Conservation (phyloP, 2,888 invertebrate genomes). For the Eupithecia vulgata region DNA sequence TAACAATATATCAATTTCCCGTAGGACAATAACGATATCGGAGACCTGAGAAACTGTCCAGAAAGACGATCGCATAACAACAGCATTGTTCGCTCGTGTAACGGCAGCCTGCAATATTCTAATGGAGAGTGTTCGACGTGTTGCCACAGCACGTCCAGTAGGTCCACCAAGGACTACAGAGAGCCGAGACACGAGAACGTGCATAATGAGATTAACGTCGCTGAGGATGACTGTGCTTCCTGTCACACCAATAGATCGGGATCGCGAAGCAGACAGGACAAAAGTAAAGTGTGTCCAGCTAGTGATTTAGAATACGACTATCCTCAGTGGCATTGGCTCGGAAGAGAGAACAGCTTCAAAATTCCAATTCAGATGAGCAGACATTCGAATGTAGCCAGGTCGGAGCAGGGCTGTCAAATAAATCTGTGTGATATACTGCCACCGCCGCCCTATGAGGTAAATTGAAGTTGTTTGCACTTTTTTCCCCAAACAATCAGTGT, state of each 20-base stretch:
- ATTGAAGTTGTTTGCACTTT: constrained; percentile 69
- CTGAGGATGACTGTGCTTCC: constrained; percentile 77
- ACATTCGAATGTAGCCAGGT: constrained; percentile 78
- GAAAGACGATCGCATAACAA: constrained; percentile 81
- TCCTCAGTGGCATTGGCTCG: constrained; percentile 81
- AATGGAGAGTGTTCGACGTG: constrained; percentile 81
- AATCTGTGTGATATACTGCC: constrained; percentile 87
- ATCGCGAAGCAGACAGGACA: constrained; percentile 78
- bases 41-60: constrained; percentile 75
- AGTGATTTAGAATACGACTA: constrained; percentile 82
- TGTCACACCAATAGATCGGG: constrained; percentile 80
- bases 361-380: constrained; percentile 78
- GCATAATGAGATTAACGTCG: constrained; percentile 75
- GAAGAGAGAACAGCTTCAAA: constrained; percentile 82
- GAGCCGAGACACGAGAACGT: constrained; percentile 72
- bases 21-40: constrained; percentile 78
- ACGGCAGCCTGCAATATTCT: constrained; percentile 79
- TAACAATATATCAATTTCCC: constrained; percentile 63
- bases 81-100: constrained; percentile 80
- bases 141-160: constrained; percentile 79
- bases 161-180: constrained; percentile 79
- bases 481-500: constrained; percentile 49
- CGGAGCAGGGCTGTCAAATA: constrained; percentile 82
- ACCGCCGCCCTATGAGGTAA: constrained; percentile 85
- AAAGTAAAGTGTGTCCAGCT: constrained; percentile 79